These are phyloP conservation scores for Tragelaphus buxtoni DNA, from an alignment of 2,113 vertebrate species.

Conservation along the genomic window DNA sequence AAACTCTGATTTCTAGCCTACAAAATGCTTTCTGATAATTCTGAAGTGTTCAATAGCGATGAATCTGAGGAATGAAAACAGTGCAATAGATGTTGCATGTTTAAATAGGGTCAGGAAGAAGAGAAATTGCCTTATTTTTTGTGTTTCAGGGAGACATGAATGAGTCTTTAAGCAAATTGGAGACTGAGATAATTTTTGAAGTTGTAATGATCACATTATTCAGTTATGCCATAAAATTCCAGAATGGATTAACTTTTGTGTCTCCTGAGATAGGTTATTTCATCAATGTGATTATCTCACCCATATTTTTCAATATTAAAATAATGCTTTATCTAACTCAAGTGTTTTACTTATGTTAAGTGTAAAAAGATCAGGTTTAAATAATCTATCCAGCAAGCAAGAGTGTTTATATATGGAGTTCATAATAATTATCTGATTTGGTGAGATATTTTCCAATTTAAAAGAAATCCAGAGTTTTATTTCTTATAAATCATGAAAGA, in stretches of 20 bases:
- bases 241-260: conserved; percentile 1
- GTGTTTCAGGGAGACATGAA: background rate
- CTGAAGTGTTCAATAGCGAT: background rate
- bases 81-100: background rate
- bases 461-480: background rate
- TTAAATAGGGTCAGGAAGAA: background rate
- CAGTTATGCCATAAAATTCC: background rate
- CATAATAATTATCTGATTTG: background rate
- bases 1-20: background rate
- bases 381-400: background rate
- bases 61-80: background rate
- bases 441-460: background rate
- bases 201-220: background rate
- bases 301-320: background rate
- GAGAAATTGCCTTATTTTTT: background rate
- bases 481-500: background rate
- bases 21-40: conserved; percentile 12
- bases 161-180: background rate
- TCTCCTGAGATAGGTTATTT: background rate
- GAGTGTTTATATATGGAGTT: background rate
- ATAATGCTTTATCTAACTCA: background rate
- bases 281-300: background rate
- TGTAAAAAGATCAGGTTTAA: background rate
- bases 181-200: background rate
- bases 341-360: background rate